phyloP scores from a whole-genome alignment of 2,888 invertebrate species.

The Eumacrocentrus americanus region DNA sequence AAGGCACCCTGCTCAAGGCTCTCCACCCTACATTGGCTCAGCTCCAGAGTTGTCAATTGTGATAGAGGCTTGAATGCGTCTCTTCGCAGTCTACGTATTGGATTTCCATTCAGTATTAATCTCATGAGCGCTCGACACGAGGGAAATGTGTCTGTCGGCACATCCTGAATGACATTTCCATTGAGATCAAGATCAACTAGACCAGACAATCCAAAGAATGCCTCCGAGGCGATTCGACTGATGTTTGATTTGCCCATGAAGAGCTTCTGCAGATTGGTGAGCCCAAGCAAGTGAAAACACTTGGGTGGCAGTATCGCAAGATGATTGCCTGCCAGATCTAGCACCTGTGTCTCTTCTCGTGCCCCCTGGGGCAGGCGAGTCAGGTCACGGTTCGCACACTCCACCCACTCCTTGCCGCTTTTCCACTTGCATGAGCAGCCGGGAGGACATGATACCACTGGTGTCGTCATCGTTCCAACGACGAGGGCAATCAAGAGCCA shows the following conservation, averaged over 20 bases:
- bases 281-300: slow-evolving; percentile 77
- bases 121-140: slow-evolving; percentile 84
- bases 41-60: slow-evolving; percentile 79
- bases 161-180: slow-evolving; percentile 76
- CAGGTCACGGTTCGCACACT: slow-evolving; percentile 81
- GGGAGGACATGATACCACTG: slow-evolving; percentile 69
- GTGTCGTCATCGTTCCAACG: slow-evolving; percentile 36
- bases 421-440: slow-evolving; percentile 92
- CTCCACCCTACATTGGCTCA: slow-evolving; percentile 81
- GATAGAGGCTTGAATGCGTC: slow-evolving; percentile 77
- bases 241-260: slow-evolving; percentile 81
- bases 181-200: slow-evolving; percentile 88
- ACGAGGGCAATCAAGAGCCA: slow-evolving; percentile 43
- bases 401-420: slow-evolving; percentile 88
- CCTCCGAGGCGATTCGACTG: slow-evolving; percentile 77
- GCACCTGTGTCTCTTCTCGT: slow-evolving; percentile 84
- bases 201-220: slow-evolving; percentile 84
- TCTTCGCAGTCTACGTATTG: slow-evolving; percentile 74
- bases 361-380: slow-evolving; percentile 79
- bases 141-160: slow-evolving; percentile 80
- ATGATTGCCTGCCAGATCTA: slow-evolving; percentile 84
- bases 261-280: slow-evolving; percentile 87
- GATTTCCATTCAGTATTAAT: slow-evolving; percentile 80
- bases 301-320: slow-evolving; percentile 79
- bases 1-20: slow-evolving; percentile 81